Conservation (phyloP, 2,888 invertebrate species). For the Eristalis arbustorum region DNA sequence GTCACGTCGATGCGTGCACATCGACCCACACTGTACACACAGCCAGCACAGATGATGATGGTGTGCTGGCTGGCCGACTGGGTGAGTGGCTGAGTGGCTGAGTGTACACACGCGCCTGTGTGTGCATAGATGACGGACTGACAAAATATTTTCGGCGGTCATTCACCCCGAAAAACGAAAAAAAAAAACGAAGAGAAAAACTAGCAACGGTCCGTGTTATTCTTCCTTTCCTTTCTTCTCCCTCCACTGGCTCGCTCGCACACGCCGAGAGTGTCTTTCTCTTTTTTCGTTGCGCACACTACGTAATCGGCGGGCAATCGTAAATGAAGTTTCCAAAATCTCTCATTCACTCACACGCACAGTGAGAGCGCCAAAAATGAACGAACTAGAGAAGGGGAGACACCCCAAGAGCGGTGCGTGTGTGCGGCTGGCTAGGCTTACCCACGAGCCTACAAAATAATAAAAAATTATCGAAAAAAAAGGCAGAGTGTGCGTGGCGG, state of each 20-base stretch:
- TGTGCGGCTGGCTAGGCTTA: constrained; percentile 2
- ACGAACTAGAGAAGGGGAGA: background rate
- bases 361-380: constrained; percentile 2
- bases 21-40: no score
- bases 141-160: constrained; percentile 77
- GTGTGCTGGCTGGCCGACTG: background rate
- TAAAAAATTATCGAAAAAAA: constrained; percentile 19
- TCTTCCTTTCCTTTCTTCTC: background rate
- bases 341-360: constrained; percentile 28
- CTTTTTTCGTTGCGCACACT: constrained; percentile 38
- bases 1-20: constrained; percentile 17
- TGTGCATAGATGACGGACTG: constrained; percentile 45
- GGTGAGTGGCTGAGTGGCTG: background rate
- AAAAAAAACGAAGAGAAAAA: no score
- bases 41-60: background rate
- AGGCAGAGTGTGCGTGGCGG: background rate
- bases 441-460: constrained; percentile 9
- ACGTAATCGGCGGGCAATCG: constrained; percentile 53
- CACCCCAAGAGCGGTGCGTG: background rate
- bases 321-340: constrained; percentile 64
- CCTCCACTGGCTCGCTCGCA: background rate
- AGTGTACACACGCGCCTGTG: background rate
- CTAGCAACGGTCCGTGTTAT: constrained; percentile 27
- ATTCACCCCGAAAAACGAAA: constrained; percentile 77
- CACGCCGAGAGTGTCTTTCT: background rate